Evolutionary conservation across 1,140 invertebrate species (phyloP).

Genomic region (Ctenoplectra terminalis): DNA sequence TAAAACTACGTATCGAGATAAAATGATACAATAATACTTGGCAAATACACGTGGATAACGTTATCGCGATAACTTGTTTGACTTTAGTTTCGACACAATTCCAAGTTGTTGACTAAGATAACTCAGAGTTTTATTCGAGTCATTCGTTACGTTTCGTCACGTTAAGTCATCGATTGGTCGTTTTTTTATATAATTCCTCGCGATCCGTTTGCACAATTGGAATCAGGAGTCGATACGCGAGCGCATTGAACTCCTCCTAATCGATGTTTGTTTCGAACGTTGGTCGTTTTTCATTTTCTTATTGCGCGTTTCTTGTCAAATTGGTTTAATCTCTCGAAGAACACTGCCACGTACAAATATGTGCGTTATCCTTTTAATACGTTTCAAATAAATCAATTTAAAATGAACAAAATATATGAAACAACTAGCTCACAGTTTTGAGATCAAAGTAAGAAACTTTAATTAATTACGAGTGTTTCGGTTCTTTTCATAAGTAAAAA

Average conservation of each 20-base stretch:
- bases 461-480: no score
- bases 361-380: no score
- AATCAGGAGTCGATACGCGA: background rate
- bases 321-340: background rate
- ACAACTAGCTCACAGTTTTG: no score
- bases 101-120: background rate
- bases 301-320: background rate
- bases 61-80: slow-evolving; percentile 8
- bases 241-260: background rate
- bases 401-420: no score
- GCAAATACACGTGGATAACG: background rate
- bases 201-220: background rate
- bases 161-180: background rate
- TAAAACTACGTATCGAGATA: background rate
- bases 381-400: no score
- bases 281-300: background rate
- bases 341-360: no score
- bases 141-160: background rate
- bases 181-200: background rate
- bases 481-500: no score
- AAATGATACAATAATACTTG: background rate
- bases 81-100: slow-evolving; percentile 18
- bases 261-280: background rate
- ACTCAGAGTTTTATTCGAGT: background rate
- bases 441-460: no score